A percentile compares a stretch with the other conserved stretches of the same genome.
phyloP scores from a whole-genome alignment of 2,797 vertebrate species.

The Coluber constrictor region DNA sequence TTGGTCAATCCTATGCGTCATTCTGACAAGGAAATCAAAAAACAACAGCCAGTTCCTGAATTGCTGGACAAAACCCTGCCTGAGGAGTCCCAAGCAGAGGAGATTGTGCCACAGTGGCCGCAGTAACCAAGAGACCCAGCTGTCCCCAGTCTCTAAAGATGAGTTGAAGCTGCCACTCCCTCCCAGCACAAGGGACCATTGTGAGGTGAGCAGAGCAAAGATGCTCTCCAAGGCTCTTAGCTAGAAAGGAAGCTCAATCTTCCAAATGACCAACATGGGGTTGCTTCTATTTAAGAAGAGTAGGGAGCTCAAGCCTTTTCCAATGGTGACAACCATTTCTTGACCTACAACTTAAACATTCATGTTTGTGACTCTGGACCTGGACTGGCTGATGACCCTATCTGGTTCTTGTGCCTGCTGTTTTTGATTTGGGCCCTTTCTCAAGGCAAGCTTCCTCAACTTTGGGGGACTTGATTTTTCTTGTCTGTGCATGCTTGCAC shows the following conservation, averaged over 20 bases:
- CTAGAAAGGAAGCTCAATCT: not conserved
- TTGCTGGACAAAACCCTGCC: not conserved
- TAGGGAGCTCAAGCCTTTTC: not conserved
- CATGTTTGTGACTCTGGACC: not conserved
- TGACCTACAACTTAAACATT: not conserved
- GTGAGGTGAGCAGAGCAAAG: not conserved
- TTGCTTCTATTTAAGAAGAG: not conserved
- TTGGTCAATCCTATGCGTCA: not conserved
- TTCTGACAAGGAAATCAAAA: not conserved
- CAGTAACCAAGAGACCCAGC: not conserved
- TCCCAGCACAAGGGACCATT: not conserved
- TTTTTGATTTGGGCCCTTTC: not conserved
- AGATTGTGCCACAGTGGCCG: not conserved
- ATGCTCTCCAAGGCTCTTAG: not conserved
- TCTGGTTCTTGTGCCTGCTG: not conserved
- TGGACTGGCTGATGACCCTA: not conserved
- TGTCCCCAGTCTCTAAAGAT: not conserved
- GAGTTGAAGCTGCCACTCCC: not conserved
- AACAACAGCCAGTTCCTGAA: not conserved
- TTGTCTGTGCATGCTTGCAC: not conserved
- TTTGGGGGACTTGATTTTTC: not conserved
- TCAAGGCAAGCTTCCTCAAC: not conserved
- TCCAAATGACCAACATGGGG: not conserved
- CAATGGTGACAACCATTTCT: not conserved
- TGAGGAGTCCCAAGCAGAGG: not conserved